phyloP scores from a whole-genome alignment of 23 tunicate species.

The Diplosoma virens region DNA sequence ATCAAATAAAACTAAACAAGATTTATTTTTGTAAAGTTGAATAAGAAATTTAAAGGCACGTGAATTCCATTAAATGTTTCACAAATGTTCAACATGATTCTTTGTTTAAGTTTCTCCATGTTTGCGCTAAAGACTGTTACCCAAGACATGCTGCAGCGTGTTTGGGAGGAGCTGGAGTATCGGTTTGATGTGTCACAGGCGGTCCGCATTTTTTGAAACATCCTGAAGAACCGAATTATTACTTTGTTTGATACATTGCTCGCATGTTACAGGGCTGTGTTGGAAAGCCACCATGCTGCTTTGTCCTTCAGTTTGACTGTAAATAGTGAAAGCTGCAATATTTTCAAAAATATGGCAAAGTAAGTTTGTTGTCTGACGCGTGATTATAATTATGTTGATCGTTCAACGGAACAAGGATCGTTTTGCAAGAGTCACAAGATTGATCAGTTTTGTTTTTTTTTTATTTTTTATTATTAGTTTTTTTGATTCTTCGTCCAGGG shows the following conservation, averaged over 20 bases:
- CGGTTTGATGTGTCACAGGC: too few species aligned
- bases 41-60: too few species aligned
- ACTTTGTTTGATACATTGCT: not conserved
- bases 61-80: too few species aligned
- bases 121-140: too few species aligned
- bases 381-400: not conserved
- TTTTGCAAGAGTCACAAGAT: not conserved
- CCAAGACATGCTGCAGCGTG: too few species aligned
- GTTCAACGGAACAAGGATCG: not conserved
- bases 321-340: constrained; percentile 57
- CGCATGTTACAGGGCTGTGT: constrained; percentile 61
- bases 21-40: too few species aligned
- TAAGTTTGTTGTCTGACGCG: constrained; percentile 8
- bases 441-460: not conserved
- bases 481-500: constrained; percentile 31
- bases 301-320: constrained; percentile 79
- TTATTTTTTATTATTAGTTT: not conserved
- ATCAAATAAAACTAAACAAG: too few species aligned
- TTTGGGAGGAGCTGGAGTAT: too few species aligned
- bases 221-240: too few species aligned
- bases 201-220: too few species aligned
- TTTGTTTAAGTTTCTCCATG: too few species aligned
- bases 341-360: constrained; percentile 63
- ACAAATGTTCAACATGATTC: too few species aligned
- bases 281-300: constrained; percentile 89